A percentile compares a stretch with the other conserved stretches of the same genome.
These are phyloP conservation scores for Urocitellus parryii DNA, from an alignment of 2,113 vertebrate species.

Conservation along the genomic window DNA sequence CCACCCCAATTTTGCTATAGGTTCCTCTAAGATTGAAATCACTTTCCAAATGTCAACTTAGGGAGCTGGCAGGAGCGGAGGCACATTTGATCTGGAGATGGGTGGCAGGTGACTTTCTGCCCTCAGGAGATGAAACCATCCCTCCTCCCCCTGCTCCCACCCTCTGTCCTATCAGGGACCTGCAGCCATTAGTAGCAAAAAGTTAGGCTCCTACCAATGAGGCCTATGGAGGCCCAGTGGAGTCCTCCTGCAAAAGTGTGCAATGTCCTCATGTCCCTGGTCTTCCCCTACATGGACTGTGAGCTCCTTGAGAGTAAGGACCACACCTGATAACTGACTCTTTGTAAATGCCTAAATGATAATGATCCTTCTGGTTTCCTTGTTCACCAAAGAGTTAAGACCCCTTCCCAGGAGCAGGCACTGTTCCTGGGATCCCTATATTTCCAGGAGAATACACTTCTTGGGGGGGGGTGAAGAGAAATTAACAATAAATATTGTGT, in stretches of 20 bases:
- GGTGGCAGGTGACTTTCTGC: not conserved
- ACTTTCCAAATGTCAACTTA: not conserved
- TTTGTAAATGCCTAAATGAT: not conserved
- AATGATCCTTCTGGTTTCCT: accelerated
- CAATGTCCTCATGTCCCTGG: not conserved
- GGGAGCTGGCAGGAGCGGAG: not conserved
- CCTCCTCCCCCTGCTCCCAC: not conserved
- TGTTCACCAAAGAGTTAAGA: not conserved
- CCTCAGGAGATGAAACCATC: too few species aligned
- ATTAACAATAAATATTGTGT: not conserved
- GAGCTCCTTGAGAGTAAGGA: not conserved
- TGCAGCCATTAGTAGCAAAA: not conserved
- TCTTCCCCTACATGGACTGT: accelerated
- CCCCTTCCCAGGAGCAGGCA: not conserved
- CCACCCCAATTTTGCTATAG: not conserved
- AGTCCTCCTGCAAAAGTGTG: not conserved
- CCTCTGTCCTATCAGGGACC: not conserved
- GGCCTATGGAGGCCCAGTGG: not conserved
- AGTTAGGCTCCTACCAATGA: not conserved
- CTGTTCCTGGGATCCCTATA: not conserved
- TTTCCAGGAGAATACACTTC: not conserved
- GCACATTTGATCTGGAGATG: not conserved
- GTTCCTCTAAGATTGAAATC: not conserved
- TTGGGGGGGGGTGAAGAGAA: not conserved
- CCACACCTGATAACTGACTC: too few species aligned